Percentiles rank a stretch among this genome's conserved stretches.
phyloP scores from a whole-genome alignment of 2,797 vertebrate species.

The Alca torda region DNA sequence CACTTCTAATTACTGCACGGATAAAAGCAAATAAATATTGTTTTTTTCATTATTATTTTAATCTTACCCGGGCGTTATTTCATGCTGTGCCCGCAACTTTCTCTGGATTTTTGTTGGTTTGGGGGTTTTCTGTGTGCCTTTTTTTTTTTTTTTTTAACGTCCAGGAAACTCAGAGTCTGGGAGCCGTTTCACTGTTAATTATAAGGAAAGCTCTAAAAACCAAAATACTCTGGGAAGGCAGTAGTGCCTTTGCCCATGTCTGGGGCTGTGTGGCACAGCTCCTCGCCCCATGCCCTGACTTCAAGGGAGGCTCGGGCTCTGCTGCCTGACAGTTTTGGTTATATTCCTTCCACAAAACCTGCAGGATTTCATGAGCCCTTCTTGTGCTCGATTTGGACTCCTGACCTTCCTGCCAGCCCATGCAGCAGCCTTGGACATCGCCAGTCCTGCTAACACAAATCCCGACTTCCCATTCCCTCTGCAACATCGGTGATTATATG shows the following conservation, averaged over 20 bases:
- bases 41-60: slow-evolving; percentile 50
- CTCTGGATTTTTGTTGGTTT: neutral
- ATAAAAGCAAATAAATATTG: slow-evolving; percentile 46
- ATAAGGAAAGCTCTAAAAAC: neutral
- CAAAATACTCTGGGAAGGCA: neutral
- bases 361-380: neutral
- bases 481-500: neutral
- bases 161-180: neutral
- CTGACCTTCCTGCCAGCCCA: neutral
- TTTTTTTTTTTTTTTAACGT: neutral
- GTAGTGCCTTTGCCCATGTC: neutral
- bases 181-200: neutral
- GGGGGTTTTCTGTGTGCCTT: too few species aligned
- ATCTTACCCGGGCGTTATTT: neutral
- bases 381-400: accelerated
- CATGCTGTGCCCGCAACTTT: neutral
- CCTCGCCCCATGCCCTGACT: neutral
- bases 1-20: slow-evolving; percentile 16
- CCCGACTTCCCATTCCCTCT: accelerated
- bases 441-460: neutral
- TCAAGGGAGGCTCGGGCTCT: neutral
- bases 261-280: accelerated
- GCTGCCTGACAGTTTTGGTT: accelerated
- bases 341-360: neutral
- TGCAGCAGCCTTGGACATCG: too few species aligned